These are phyloP conservation scores for Mesochorus sp. DNA, from an alignment of 2,888 invertebrate species.

Conservation along the genomic window DNA sequence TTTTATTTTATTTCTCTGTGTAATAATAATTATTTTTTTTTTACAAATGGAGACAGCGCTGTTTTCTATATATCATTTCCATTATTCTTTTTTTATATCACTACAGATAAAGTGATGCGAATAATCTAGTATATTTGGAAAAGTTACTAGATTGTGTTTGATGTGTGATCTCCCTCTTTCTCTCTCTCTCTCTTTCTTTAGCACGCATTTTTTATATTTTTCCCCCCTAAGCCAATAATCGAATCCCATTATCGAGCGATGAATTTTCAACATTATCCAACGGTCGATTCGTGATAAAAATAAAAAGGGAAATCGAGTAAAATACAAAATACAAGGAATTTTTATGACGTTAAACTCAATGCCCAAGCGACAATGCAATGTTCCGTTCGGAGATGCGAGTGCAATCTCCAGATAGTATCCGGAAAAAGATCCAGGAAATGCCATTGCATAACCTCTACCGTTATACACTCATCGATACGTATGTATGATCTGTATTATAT, in stretches of 20 bases:
- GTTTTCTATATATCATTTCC: no score
- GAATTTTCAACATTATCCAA: slow-evolving; percentile 25
- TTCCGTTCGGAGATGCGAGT: background rate
- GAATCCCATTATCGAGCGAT: slow-evolving; percentile 2
- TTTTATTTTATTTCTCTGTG: no score
- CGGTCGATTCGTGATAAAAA: background rate
- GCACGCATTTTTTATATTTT: background rate
- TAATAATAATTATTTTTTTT: no score
- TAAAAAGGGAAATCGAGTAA: slow-evolving; percentile 3
- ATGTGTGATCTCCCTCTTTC: background rate
- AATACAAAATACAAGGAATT: slow-evolving; percentile 19
- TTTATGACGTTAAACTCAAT: background rate
- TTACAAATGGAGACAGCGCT: no score
- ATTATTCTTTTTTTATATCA: no score
- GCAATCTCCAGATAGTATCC: slow-evolving; percentile 22
- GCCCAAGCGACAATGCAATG: slow-evolving; percentile 20
- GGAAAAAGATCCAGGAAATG: slow-evolving; percentile 16
- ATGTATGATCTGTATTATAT: slow-evolving; percentile 19
- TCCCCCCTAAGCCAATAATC: slow-evolving; percentile 2
- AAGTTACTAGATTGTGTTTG: no score
- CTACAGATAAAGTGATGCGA: no score
- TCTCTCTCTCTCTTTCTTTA: no score
- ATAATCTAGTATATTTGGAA: no score
- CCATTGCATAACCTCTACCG: slow-evolving; percentile 4
- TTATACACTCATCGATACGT: slow-evolving; percentile 9